These are phyloP conservation scores for Ormyrus pomaceus DNA, from an alignment of 2,888 invertebrate genomes.

Conservation along the genomic window DNA sequence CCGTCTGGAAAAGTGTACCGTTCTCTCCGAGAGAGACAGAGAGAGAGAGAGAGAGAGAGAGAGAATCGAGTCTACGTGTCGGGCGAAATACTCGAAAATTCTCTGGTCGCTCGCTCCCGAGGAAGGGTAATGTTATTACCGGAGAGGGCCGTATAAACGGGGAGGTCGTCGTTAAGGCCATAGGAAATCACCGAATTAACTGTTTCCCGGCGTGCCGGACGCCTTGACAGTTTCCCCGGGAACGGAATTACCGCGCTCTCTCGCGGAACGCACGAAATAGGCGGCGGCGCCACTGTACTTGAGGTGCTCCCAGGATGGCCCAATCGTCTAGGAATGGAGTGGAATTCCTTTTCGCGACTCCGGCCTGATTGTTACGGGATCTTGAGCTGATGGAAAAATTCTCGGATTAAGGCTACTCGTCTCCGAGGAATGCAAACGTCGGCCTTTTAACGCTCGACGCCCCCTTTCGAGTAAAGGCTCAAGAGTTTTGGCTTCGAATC, in stretches of 20 bases:
- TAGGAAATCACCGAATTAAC: conserved; percentile 67
- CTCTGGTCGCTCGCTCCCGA: background rate
- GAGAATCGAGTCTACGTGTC: conserved; percentile 5
- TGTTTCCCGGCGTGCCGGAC: conserved; percentile 59
- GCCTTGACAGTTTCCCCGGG: conserved; percentile 58
- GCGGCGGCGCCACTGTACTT: background rate
- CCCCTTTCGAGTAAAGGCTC: too few species aligned
- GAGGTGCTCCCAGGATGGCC: background rate
- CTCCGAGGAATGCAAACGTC: too few species aligned
- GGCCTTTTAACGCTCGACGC: too few species aligned
- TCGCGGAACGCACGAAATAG: conserved; percentile 21
- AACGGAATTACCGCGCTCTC: conserved; percentile 52
- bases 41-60: too few species aligned
- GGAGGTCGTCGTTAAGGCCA: conserved; percentile 62
- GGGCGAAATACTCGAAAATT: conserved; percentile 29
- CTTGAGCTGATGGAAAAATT: conserved; percentile 12
- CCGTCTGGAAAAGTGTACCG: background rate
- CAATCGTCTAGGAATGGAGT: background rate
- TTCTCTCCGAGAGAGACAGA: too few species aligned
- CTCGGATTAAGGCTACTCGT: background rate
- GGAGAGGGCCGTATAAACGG: background rate
- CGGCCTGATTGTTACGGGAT: background rate
- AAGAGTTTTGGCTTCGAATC: too few species aligned
- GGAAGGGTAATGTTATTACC: conserved; percentile 38
- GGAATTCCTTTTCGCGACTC: background rate